Evolutionary conservation across 2,888 invertebrate genomes (phyloP), one percentile per base, ranked within the genome.

Genomic region (Branchellion lobata): DNA sequence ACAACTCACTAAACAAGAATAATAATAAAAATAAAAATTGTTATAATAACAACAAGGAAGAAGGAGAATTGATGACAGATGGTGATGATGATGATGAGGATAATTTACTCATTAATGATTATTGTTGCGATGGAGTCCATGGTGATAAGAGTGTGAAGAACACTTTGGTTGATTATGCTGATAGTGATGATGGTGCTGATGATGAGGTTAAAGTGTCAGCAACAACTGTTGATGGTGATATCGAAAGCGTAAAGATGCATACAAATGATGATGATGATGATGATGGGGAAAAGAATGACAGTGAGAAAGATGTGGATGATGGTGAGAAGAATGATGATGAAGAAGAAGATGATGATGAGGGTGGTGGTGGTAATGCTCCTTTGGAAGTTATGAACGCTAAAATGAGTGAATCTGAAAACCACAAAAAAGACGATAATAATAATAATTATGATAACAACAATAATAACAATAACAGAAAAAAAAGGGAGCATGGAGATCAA

Each of bases 11-110:
- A 47, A 47, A 47, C 47, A 47, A 47, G 18, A 8, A 47, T 14
- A 14, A 47, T 14, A 14, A 47, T 47, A 47, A 47, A 47, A 18
- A 14, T 47, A 14, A 47, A 47, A 47, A 47, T 18, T 5, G n/a
- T 24, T 3, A 57, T 57, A n/a, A n/a, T 57, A 24, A 3, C 21
- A 57, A 57, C 3, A 5, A 14, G 5, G 61, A 57, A 57, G 61
- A 57, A 3, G 61, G 61, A 14, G 61, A 57, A n/a, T 5, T 57
- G 21, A 24, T 24, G n/a, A 24, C 21, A 24, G 61, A 57, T 57
- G 61, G 21, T 57, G 61, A 57, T 57, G 61, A 57, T 57, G 24
- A 57, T 57, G 61, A 57, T 8, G 61, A n/a, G 8, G 47, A 18
- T 8, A 40, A 40, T 5, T 40, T 40, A 14, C 40, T 40, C 8